Percentiles rank a stretch among this genome's conserved stretches.
Conservation (phyloP, 53 echinoderm and acorn worm species). For the Mesocentrotus franciscanus region DNA sequence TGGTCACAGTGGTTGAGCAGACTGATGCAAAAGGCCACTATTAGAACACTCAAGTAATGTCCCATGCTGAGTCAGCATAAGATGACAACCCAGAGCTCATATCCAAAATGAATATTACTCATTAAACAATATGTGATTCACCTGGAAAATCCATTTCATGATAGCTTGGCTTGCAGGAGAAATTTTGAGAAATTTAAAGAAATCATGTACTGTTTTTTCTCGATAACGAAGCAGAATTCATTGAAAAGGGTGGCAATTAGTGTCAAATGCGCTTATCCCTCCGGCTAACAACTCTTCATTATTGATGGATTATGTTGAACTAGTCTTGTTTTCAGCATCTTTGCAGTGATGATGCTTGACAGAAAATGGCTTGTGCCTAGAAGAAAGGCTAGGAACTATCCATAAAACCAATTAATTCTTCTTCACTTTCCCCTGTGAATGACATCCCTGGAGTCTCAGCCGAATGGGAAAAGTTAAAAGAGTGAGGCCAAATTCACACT, state of each 20-base stretch:
- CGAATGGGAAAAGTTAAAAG: conserved; percentile 4
- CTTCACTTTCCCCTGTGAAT: conserved; percentile 25
- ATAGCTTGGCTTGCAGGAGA: not conserved
- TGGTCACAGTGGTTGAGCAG: not conserved
- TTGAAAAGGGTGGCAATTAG: not conserved
- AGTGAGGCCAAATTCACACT: not conserved
- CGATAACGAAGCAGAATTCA: not conserved
- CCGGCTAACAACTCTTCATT: not conserved
- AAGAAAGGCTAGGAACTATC: not conserved
- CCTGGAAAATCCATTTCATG: not conserved
- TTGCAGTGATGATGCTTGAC: not conserved
- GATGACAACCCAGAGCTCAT: not conserved
- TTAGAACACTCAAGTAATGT: not conserved
- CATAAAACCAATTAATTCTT: conserved; percentile 18
- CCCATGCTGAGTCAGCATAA: not conserved
- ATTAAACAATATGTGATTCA: not conserved
- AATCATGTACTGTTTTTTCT: not conserved
- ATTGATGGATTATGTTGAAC: not conserved
- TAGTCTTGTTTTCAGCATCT: not conserved
- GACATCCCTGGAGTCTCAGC: not conserved
- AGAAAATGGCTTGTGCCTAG: not conserved
- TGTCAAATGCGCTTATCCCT: not conserved
- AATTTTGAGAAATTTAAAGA: not conserved
- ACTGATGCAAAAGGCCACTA: not conserved
- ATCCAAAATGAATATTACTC: not conserved